Evolutionary conservation across 1,140 invertebrate genomes (phyloP).

Genomic region (Camponotus vicinus): DNA sequence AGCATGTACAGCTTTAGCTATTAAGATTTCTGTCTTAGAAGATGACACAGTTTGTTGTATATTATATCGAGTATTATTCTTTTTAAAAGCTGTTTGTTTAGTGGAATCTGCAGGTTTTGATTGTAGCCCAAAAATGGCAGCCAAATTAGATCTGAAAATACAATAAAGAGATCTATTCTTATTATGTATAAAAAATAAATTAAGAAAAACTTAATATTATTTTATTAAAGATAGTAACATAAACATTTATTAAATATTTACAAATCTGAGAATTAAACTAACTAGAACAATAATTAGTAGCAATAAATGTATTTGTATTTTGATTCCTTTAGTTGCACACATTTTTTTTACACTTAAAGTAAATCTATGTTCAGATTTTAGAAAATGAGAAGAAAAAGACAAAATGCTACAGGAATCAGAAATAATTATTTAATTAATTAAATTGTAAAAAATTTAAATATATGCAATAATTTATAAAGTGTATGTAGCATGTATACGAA

Average conservation of each 20-base stretch:
- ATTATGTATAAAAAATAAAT: background rate
- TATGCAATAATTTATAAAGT: constrained; percentile 20
- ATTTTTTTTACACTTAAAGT: constrained; percentile 6
- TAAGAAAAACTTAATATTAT: background rate
- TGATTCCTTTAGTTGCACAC: background rate
- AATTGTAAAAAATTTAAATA: constrained; percentile 5
- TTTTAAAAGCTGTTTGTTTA: constrained; percentile 56
- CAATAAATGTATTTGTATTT: constrained; percentile 8
- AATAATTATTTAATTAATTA: constrained; percentile 2
- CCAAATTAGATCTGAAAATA: constrained; percentile 78
- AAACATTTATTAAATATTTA: background rate
- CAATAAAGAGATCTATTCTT: background rate
- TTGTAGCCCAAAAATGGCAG: constrained; percentile 77
- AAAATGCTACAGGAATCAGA: background rate
- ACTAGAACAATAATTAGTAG: background rate
- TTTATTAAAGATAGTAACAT: constrained; percentile 5
- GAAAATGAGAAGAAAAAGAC: background rate
- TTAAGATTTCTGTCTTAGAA: constrained; percentile 79
- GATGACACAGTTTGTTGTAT: constrained; percentile 58
- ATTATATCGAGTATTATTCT: constrained; percentile 55
- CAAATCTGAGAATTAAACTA: constrained; percentile 7
- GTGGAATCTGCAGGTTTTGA: constrained; percentile 51
- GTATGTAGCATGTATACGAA: too few species aligned
- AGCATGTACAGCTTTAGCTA: constrained; percentile 81
- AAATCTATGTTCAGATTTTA: constrained; percentile 20